These are phyloP conservation scores for Anguilla rostrata DNA, from an alignment of 2,113 vertebrate species.

Conservation along the genomic window DNA sequence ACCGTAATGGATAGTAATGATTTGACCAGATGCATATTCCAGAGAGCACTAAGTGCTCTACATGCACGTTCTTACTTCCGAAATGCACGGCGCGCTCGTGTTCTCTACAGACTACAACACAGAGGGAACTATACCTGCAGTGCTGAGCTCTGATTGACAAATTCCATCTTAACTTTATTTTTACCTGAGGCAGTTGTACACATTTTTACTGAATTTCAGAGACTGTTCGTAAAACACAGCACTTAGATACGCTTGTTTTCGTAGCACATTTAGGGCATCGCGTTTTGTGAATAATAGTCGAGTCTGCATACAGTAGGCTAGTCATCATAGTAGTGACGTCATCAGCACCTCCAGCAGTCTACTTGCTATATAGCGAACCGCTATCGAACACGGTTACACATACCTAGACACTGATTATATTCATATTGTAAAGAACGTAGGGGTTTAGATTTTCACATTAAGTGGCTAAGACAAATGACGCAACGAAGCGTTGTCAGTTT, in stretches of 20 bases:
- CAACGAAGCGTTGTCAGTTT: constrained; percentile 25
- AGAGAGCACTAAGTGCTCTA: constrained; percentile 5
- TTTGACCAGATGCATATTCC: not conserved
- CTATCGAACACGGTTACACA: not conserved
- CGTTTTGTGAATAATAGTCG: too few species aligned
- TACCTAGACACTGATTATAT: not conserved
- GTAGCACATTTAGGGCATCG: too few species aligned
- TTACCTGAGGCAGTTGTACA: not conserved
- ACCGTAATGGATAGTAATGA: not conserved
- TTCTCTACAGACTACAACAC: not conserved
- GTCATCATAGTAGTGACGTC: too few species aligned
- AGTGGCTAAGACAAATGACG: not conserved
- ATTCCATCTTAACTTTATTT: not conserved
- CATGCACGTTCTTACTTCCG: not conserved
- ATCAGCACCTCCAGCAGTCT: too few species aligned
- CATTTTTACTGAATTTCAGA: not conserved
- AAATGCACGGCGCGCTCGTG: not conserved
- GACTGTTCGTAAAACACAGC: too few species aligned
- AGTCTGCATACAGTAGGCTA: too few species aligned
- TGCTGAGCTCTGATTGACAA: not conserved
- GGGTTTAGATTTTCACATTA: not conserved
- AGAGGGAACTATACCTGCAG: not conserved
- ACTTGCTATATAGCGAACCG: too few species aligned
- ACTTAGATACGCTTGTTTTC: too few species aligned
- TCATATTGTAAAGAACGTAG: too few species aligned